phyloP scores from a whole-genome alignment of 2,113 vertebrate species.

The Mustelus asterias region DNA sequence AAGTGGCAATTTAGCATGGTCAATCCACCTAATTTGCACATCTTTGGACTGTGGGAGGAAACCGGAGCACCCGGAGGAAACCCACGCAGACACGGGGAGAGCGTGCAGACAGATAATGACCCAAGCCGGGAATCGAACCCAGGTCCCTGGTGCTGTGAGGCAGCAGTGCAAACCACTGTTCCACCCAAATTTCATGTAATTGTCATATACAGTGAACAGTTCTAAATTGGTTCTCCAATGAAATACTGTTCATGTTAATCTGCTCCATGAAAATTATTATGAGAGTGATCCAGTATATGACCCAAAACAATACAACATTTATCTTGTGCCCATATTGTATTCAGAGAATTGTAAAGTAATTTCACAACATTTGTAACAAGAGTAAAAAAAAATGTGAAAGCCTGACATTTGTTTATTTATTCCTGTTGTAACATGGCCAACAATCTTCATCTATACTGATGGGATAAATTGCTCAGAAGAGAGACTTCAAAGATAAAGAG shows the following conservation, averaged over 20 bases:
- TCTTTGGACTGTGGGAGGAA: too few relatives aligned
- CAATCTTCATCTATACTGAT: constrained; percentile 52
- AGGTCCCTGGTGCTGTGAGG: too few relatives aligned
- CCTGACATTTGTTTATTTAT: constrained; percentile 53
- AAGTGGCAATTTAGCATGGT: too few relatives aligned
- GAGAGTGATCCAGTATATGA: background rate
- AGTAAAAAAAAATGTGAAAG: background rate
- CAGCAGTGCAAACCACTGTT: too few relatives aligned
- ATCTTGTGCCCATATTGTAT: background rate
- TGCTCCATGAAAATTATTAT: background rate
- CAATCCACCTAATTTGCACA: too few relatives aligned
- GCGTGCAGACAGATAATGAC: too few relatives aligned
- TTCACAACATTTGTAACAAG: background rate
- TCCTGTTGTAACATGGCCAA: constrained; percentile 65
- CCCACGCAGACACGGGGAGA: too few relatives aligned
- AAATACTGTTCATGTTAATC: background rate
- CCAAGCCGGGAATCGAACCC: too few relatives aligned
- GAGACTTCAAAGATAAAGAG: constrained; percentile 58
- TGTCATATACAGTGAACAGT: background rate
- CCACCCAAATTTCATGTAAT: background rate
- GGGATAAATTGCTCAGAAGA: constrained; percentile 63
- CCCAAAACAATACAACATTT: background rate
- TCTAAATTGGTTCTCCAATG: background rate
- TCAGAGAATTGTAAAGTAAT: background rate
- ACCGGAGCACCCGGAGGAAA: too few relatives aligned